phyloP scores from a whole-genome alignment of 2,888 invertebrate genomes.

The Lasioglossum pauxillum region DNA sequence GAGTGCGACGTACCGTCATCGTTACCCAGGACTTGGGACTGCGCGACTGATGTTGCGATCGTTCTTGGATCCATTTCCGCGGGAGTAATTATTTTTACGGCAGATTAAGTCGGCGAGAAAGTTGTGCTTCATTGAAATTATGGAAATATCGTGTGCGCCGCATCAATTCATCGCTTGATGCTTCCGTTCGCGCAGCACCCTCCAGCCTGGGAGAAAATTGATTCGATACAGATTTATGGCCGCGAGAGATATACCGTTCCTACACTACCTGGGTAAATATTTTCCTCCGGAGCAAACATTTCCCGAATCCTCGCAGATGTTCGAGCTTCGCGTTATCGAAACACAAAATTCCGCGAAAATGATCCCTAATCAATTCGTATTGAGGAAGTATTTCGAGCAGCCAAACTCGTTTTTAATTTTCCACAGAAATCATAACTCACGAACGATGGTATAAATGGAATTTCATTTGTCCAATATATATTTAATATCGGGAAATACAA shows the following conservation, averaged over 20 bases:
- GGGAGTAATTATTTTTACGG: conserved; percentile 57
- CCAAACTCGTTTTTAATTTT: neutral
- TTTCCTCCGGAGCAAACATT: neutral
- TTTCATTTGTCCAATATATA: neutral
- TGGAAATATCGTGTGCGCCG: conserved; percentile 28
- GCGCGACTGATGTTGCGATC: conserved; percentile 18
- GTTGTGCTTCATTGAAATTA: conserved; percentile 50
- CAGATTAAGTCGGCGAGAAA: conserved; percentile 42
- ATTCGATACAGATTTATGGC: conserved; percentile 16
- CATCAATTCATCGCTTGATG: conserved; percentile 34
- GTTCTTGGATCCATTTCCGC: conserved; percentile 39
- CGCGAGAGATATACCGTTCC: neutral
- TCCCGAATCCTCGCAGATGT: neutral
- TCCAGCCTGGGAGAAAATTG: neutral
- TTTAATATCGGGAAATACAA: too few relatives aligned
- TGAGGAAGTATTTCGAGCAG: neutral
- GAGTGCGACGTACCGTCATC: neutral
- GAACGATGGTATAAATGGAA: too few relatives aligned
- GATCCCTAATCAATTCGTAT: neutral
- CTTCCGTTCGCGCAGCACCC: conserved; percentile 33
- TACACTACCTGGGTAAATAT: neutral
- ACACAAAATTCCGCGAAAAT: neutral
- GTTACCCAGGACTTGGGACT: neutral
- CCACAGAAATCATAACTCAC: neutral
- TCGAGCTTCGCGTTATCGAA: neutral